phyloP scores from a whole-genome alignment of 64 coral and sea anemone species.

The Trachythela sp. region DNA sequence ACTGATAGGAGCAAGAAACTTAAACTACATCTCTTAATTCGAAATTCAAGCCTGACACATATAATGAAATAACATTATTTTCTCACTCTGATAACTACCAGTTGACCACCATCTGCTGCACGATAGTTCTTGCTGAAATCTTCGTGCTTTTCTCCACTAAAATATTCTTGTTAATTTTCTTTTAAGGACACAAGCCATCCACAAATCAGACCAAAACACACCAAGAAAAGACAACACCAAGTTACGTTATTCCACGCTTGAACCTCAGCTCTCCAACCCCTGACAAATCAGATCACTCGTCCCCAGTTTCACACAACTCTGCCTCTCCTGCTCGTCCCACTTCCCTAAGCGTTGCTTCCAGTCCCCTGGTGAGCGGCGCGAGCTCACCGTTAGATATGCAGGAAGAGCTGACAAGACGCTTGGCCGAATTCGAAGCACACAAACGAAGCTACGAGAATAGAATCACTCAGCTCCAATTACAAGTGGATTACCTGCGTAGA shows the following conservation, averaged over 20 bases:
- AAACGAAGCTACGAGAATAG: constrained; percentile 63
- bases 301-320: neutral
- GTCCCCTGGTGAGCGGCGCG: neutral
- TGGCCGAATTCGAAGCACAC: constrained; percentile 50
- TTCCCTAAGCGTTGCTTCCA: neutral
- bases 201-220: neutral
- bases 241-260: neutral
- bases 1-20: no score
- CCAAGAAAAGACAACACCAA: neutral
- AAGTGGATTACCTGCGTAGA: constrained; percentile 50
- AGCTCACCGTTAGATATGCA: neutral
- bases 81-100: no score
- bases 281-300: neutral
- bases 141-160: no score
- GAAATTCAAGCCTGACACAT: no score
- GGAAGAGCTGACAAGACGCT: constrained; percentile 57
- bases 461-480: constrained; percentile 58
- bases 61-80: no score
- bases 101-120: no score
- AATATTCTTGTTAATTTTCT: neutral
- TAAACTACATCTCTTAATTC: no score
- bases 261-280: neutral
- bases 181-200: neutral
- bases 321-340: neutral
- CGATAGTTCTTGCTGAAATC: no score